Base-by-base conservation (phyloP, 2,888 invertebrate genomes). In the Dolomedes plantarius region DNA sequence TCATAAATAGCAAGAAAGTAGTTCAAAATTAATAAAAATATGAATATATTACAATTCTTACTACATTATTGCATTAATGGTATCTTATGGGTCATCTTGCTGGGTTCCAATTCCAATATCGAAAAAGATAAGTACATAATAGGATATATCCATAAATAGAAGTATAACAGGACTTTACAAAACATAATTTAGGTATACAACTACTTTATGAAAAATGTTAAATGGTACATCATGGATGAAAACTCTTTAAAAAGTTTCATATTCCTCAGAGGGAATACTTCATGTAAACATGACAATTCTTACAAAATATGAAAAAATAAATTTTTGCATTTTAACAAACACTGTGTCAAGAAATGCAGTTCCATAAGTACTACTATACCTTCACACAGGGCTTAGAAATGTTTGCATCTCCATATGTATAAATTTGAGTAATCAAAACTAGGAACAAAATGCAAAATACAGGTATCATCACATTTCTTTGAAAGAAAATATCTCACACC, bases 221-320 rank as follows among this genome's bases (percentile, higher is more conserved):
- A n/a, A 67, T 23, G 32, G 32, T 67, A 36, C 32, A 67, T n/a
- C 36, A 9, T 65, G 32, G 19, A 74, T 67, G 46, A 80, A 73
- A 69, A 73, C 23, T 64, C 71, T 31, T 80, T 46, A 72, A 73
- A 80, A 80, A 64, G 23, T n/a, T 56, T 19, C 31, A 65, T 27
- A 71, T 39, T 62, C 78, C 16, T n/a, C 27, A 11, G 16, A 13
- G 16, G 11, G 72, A 72, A 65, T 72, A 46, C 46, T 36, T 13
- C 36, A 65, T 71, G 82, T 67, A 83, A 65, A 72, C 46, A 72
- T 83, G 64, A 76, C 36, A 65, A 69, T 65, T 83, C 23, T 76
- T 71, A 82, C 50, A 76, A 82, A 76, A 65, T 76, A 83, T 83
- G 82, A 76, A 83, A 82, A 83, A 83, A 83, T 83, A 83, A 83